Percentiles rank a stretch among this genome's conserved stretches.
phyloP scores from a whole-genome alignment of 2,113 vertebrate genomes.

The Archilochus colubris region DNA sequence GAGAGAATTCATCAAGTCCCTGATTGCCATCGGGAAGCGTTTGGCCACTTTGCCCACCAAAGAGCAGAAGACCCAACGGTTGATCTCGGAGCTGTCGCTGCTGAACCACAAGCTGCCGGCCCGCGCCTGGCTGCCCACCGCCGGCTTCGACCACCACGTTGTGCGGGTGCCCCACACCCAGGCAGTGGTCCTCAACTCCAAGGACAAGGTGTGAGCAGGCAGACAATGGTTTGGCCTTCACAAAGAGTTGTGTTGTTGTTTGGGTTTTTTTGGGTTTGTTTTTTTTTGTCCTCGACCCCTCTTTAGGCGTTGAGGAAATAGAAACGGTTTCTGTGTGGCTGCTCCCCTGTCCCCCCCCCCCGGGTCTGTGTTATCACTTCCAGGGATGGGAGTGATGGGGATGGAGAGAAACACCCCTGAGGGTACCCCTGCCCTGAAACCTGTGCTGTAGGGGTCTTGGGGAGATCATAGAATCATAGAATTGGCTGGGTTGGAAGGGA shows the following conservation, averaged over 20 bases:
- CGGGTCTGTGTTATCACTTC: fast-evolving
- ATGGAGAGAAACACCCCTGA: background rate
- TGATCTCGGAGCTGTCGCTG: constrained; percentile 93
- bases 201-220: constrained; percentile 86
- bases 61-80: constrained; percentile 93
- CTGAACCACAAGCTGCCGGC: constrained; percentile 96
- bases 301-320: too few species aligned
- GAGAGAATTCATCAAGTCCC: constrained; percentile 93
- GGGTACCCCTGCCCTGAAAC: fast-evolving
- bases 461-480: too few species aligned
- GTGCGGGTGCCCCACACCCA: constrained; percentile 93
- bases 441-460: fast-evolving
- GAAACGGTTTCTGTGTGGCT: too few species aligned
- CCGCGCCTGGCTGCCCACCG: constrained; percentile 91
- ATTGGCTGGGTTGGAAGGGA: too few species aligned
- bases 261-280: too few species aligned
- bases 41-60: constrained; percentile 94
- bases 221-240: background rate
- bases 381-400: background rate
- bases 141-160: constrained; percentile 91
- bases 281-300: background rate
- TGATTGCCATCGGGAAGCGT: constrained; percentile 93
- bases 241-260: too few species aligned
- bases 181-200: constrained; percentile 95
- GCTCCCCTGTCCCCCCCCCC: too few species aligned